Percentiles rank a stretch among this genome's conserved stretches.
Evolutionary conservation across 2,797 vertebrate genomes (phyloP).

Genomic region (Jordanella pulchra): DNA sequence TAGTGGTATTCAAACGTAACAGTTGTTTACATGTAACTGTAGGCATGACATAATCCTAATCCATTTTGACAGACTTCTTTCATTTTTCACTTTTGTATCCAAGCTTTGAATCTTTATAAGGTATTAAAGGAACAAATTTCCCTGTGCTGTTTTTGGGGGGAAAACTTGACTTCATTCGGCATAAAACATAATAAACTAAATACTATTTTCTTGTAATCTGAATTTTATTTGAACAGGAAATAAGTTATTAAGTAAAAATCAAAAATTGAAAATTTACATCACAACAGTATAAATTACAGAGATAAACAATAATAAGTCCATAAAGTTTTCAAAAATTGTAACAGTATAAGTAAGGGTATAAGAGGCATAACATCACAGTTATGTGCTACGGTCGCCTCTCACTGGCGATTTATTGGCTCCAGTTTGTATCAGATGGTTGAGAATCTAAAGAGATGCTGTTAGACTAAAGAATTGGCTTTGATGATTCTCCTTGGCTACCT

Average conservation of each 20-base stretch:
- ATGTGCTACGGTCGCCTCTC: constrained; percentile 26
- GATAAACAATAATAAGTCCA: neutral
- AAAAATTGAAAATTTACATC: neutral
- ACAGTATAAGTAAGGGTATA: constrained; percentile 21
- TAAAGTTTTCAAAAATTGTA: neutral
- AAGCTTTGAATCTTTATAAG: neutral
- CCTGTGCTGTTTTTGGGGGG: constrained; percentile 7
- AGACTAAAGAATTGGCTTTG: constrained; percentile 55
- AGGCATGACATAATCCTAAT: too few relatives aligned
- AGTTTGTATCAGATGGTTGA: constrained; percentile 31
- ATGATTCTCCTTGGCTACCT: constrained; percentile 44
- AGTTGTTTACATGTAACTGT: too few relatives aligned
- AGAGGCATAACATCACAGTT: constrained; percentile 21
- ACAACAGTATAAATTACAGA: neutral
- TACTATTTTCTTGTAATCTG: neutral
- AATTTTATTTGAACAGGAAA: neutral
- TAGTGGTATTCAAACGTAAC: too few relatives aligned
- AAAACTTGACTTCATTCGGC: constrained; percentile 4
- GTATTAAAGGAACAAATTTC: neutral
- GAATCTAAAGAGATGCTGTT: constrained; percentile 39
- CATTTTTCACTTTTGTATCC: too few relatives aligned
- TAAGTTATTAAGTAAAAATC: neutral
- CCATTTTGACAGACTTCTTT: too few relatives aligned
- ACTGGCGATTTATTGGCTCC: constrained; percentile 46
- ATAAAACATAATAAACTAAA: neutral